Evolutionary conservation across 2,113 vertebrate species (phyloP).

Genomic region (Climacteris rufus): DNA sequence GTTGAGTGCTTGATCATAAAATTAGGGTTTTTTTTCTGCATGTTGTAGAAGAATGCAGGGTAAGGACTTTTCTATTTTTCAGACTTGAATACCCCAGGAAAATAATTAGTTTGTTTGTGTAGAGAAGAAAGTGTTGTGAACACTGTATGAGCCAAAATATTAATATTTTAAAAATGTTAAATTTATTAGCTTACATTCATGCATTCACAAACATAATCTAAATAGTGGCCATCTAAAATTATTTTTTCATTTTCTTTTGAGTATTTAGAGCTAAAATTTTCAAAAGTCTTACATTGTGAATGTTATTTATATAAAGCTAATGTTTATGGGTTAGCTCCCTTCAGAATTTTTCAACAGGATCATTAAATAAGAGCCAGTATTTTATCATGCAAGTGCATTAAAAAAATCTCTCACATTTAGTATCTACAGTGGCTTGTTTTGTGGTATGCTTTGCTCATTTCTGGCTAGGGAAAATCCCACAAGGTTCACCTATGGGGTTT

Average conservation of each 20-base stretch:
- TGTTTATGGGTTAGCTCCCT: constrained; percentile 5
- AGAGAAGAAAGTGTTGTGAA: background rate
- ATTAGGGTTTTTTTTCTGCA: background rate
- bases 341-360: background rate
- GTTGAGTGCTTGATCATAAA: background rate
- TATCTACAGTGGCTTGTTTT: background rate
- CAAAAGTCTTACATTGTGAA: background rate
- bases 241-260: background rate
- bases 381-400: background rate
- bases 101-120: background rate
- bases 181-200: background rate
- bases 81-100: background rate
- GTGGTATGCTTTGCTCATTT: background rate
- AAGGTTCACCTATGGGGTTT: background rate
- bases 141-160: background rate
- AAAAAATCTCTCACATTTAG: background rate
- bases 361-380: background rate
- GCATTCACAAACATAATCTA: background rate
- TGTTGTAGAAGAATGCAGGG: background rate
- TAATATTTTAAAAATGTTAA: background rate
- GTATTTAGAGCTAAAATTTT: background rate
- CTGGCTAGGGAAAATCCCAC: background rate
- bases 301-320: constrained; percentile 26
- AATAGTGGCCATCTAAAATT: background rate
- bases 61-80: background rate